Base-by-base conservation (phyloP, 2,888 invertebrate genomes). In the Cetonia aurata region DNA sequence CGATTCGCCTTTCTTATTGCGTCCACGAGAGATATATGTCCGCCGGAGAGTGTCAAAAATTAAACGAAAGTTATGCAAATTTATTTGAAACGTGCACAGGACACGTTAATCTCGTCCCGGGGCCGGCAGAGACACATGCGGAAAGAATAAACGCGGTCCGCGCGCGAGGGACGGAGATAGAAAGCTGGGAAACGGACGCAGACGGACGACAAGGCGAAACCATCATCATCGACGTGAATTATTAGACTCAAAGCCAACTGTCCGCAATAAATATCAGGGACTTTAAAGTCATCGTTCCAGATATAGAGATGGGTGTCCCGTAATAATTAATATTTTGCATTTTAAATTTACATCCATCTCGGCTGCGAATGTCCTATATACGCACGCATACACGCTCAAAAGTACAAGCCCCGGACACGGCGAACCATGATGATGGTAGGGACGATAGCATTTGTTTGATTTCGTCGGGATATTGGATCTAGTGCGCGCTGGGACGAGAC, bases 291-390 rank as follows among this genome's bases (percentile, higher is more conserved):
- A 71, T 71, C 71, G 71, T 65, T 71, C 68, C 62, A 71, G 71
- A 71, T 71, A 71, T 71, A 71, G 71, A 55, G 55, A 60, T 60
- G 62, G 37, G 41, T 57, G 50, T 62, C 62, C 69, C 53, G 69
- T 69, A 56, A 67, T 67, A 71, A 71, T 71, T 71, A 71, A 71
- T 71, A 71, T 71, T 71, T 68, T 68, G 71, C 71, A 71, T 71
- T 71, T 71, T 71, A 71, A 71, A 71, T 70, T 57, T 65, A 53
- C 70, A 37, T 62, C 62, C 50, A 62, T 62, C 62, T 62, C 19
- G 10, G 15, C 50, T 15, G 25, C 57, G 15, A 17, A 15, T 31
- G n/a, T 6, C 9, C 6, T 57, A 41, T 12, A 19, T 57, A 55
- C 33, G 33, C 6, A 37, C 3, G 6, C 33, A 33, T 33, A 33